Conservation (phyloP, 2,113 vertebrate species). For the Bubo blakistoni region DNA sequence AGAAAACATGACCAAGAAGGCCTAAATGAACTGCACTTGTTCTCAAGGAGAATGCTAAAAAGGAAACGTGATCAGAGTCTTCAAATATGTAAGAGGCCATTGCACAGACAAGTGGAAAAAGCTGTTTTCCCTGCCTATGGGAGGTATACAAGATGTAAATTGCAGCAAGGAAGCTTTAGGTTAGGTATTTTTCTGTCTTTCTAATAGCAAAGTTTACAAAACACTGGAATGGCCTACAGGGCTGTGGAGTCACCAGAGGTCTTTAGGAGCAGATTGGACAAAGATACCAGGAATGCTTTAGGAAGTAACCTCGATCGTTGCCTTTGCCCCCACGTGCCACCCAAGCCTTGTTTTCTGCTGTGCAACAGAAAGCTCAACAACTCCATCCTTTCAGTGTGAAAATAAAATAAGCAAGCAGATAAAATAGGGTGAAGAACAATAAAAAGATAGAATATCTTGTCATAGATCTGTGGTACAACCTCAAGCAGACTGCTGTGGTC, state of each 20-base stretch:
- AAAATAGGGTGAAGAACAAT: not conserved
- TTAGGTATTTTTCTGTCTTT: not conserved
- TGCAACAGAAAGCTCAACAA: not conserved
- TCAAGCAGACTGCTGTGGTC: not conserved
- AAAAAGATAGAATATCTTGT: not conserved
- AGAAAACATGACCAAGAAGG: not conserved
- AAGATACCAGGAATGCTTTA: not conserved
- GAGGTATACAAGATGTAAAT: not conserved
- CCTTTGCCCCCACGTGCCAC: not conserved
- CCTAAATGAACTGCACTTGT: not conserved
- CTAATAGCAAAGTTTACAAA: not conserved
- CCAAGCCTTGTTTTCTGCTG: not conserved
- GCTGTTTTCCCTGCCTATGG: not conserved
- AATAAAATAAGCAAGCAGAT: not conserved
- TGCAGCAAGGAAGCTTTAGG: not conserved
- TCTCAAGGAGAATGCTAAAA: not conserved
- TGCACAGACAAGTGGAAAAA: not conserved
- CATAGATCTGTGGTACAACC: not conserved
- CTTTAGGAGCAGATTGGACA: not conserved
- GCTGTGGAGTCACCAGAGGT: not conserved
- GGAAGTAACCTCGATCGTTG: not conserved
- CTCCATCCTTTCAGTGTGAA: not conserved
- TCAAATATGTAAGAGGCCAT: not conserved
- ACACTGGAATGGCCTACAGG: not conserved
- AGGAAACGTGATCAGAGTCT: not conserved